Evolutionary conservation across 2,113 vertebrate genomes (phyloP).

Genomic region (Aegithalos caudatus): DNA sequence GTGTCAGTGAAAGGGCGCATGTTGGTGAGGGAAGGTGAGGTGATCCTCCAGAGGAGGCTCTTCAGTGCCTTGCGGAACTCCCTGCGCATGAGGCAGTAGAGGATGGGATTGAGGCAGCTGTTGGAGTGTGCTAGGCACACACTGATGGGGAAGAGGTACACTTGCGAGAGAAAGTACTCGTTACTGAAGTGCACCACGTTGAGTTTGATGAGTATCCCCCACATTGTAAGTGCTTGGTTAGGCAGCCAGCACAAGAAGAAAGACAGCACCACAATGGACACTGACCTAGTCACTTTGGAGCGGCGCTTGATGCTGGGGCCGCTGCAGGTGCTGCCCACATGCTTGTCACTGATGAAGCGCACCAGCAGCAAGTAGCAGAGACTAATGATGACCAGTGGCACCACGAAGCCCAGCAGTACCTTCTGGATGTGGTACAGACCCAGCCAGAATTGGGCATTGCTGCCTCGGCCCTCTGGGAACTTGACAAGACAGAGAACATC

Average conservation of each 20-base stretch:
- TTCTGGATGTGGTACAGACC: constrained; percentile 93
- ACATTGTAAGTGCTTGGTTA: constrained; percentile 91
- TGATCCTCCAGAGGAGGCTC: constrained; percentile 85
- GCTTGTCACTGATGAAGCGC: constrained; percentile 78
- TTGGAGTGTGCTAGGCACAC: constrained; percentile 96
- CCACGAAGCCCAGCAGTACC: constrained; percentile 87
- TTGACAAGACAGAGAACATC: constrained; percentile 91
- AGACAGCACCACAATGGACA: constrained; percentile 90
- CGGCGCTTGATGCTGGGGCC: constrained; percentile 80
- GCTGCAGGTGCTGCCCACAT: constrained; percentile 44
- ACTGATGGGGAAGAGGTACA: constrained; percentile 89
- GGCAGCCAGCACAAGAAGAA: constrained; percentile 98
- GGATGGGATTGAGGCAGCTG: constrained; percentile 94
- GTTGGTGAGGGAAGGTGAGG: constrained; percentile 80
- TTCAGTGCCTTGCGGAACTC: constrained; percentile 92
- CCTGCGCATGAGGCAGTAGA: constrained; percentile 93
- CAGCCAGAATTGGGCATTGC: constrained; percentile 86
- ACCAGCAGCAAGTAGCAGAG: constrained; percentile 89
- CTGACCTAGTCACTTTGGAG: constrained; percentile 91
- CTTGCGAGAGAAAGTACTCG: constrained; percentile 89
- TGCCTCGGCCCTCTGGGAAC: constrained; percentile 80
- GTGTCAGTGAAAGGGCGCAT: constrained; percentile 85
- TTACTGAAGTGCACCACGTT: constrained; percentile 89
- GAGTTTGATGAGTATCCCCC: constrained; percentile 94
- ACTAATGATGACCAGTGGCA: constrained; percentile 84